A percentile compares a stretch with the other conserved stretches of the same genome.
These are phyloP conservation scores for Drosophila dunni DNA, from an alignment of 1,140 invertebrate species.

Conservation along the genomic window DNA sequence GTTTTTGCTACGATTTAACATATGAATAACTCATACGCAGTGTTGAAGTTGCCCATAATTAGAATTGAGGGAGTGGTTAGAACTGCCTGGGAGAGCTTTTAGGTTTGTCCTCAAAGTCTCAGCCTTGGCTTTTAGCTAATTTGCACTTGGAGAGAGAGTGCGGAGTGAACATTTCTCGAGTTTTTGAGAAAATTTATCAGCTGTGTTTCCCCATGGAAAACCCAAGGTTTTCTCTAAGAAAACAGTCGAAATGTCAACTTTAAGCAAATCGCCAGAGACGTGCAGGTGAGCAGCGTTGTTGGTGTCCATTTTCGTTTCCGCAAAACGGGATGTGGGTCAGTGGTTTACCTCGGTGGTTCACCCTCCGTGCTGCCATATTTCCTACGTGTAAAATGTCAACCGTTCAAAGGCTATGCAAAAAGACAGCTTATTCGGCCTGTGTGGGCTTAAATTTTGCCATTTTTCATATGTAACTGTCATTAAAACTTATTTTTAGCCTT, in stretches of 20 bases:
- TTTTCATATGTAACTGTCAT: too few relatives aligned
- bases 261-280: constrained; percentile 31
- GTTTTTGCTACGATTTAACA: constrained; percentile 32
- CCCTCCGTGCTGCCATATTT: constrained; percentile 8
- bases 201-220: constrained; percentile 8
- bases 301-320: not conserved
- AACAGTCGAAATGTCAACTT: constrained; percentile 17
- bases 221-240: constrained; percentile 66
- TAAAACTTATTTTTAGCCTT: too few relatives aligned
- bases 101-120: constrained; percentile 28
- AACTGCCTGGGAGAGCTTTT: constrained; percentile 17
- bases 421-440: too few relatives aligned
- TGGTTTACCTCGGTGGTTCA: not conserved
- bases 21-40: constrained; percentile 66
- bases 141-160: constrained; percentile 42
- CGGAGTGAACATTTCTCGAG: not conserved
- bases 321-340: constrained; percentile 21
- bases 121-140: constrained; percentile 75
- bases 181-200: constrained; percentile 57
- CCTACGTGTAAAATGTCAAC: constrained; percentile 21
- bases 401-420: constrained; percentile 7
- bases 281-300: not conserved
- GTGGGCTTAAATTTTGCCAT: too few relatives aligned
- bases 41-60: constrained; percentile 38
- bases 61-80: constrained; percentile 19